Base-by-base conservation (phyloP, 2,797 vertebrate genomes). In the Lutjanus argentimaculatus region DNA sequence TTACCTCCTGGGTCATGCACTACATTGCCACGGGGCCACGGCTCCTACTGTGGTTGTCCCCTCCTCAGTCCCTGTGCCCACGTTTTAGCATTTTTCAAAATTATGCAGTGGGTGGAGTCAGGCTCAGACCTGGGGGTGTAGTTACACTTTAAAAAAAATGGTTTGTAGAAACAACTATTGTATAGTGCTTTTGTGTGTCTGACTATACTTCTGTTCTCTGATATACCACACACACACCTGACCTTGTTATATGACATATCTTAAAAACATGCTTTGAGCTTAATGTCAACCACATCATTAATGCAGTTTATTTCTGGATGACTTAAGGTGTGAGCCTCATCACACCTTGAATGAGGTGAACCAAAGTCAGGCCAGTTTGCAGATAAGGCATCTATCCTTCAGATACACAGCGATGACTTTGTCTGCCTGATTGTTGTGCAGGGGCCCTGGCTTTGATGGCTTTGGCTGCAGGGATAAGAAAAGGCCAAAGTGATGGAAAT, bases 401-500 rank as follows among this genome's bases (percentile, higher is more conserved):
- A 89, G 92, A 94, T 88, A 90, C 74, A 88, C 78, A n/a, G 78
- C n/a, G 84, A 92, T 93, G 91, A 93, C 93, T 92, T 94, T 92
- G 91, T 85, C 83, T 84, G 75, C 84, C 88, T 88, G 83, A 89
- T 90, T 87, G 80, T 92, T 88, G 81, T 80, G 79, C 84, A 57
- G 70, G 56, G 74, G 63, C 67, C 74, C 62, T 6, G 40, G 84
- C 91, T 93, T 94, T 93, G 91, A 95, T 93, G 91, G 87, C 87
- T 87, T 79, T 80, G 82, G 80, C 82, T 89, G 68, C 57, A 58
- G 82, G 92, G 88, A 93, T 88, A 88, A 93, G 87, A 88, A 92
- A 91, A 91, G 88, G 87, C 89, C 87, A 85, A 88, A 91, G 91
- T 91, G 93, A 94, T 93, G 91, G 90, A 93, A 92, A 94, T 93